Evolutionary conservation across 1,140 invertebrate species (phyloP), one percentile per base, ranked within the genome.

Genomic region (Tribolium castaneum): DNA sequence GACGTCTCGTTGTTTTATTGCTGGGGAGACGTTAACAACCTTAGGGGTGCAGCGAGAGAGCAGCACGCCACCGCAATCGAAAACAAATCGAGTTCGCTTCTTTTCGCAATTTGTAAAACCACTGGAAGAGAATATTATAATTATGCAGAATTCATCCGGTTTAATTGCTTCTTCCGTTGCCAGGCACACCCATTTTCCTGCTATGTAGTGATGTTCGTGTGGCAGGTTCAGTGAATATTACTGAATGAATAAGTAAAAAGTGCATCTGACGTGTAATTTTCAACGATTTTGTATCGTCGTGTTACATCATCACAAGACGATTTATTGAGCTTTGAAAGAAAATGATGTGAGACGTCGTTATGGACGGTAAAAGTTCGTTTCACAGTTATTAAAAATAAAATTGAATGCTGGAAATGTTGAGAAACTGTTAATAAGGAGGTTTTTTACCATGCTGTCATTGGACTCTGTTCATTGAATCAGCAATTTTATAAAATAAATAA

Each of bases 121-220:
- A 66, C n/a, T 35, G 9, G 59, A 34, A 66, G 12, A n/a, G 59
- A 66, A 35, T 66, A 34, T 62, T 62, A 14, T 14, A 34, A 66
- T 66, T 35, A 66, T 66, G 59, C 25, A 66, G 30, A 66, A 35
- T 35, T 35, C 59, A 66, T 35, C 10, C 14, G 34, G n/a, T 35
- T 35, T 66, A 66, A 66, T 66, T 66, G 30, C 59, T 35, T 35
- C 59, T 66, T 66, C 59, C 59, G 59, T 66, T 35, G 59, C 25
- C n/a, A 59, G 59, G 30, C 59, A 66, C 59, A 66, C 59, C 59
- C 59, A 30, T 66, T 66, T 66, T 66, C 59, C 59, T 66, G 59
- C 10, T 59, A 25, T n/a, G n/a, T 59, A 19, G 5, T 25, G 54
- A 14, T 22, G 54, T 45, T 45, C 39, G 14, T 59, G 10, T 12